These are phyloP conservation scores for Punctoribates punctum DNA, from an alignment of 2,888 invertebrate species.

Conservation along the genomic window DNA sequence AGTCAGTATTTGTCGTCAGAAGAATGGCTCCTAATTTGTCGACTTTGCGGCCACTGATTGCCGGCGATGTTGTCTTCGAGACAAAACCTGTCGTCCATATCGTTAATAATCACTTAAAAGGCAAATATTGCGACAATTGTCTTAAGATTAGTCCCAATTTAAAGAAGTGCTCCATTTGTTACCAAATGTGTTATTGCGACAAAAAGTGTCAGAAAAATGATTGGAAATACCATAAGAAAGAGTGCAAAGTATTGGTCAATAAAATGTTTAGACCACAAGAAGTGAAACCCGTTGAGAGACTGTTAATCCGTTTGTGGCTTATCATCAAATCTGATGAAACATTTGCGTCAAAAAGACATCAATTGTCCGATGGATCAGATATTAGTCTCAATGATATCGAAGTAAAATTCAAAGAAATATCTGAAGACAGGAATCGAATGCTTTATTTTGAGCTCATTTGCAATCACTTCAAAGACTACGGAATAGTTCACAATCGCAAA, in stretches of 20 bases:
- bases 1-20: too few relatives aligned
- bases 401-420: neutral
- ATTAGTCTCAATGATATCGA: conserved; percentile 1
- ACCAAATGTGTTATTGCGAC: neutral
- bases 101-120: neutral
- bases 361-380: conserved; percentile 13
- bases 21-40: too few relatives aligned
- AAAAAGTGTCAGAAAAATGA: neutral
- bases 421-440: neutral
- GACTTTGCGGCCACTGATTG: too few relatives aligned
- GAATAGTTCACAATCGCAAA: neutral
- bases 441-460: neutral
- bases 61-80: neutral
- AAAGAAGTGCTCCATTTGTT: neutral
- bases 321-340: neutral
- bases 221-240: conserved; percentile 14
- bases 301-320: neutral
- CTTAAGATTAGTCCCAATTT: neutral
- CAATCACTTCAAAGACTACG: neutral
- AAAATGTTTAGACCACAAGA: neutral
- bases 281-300: too few relatives aligned
- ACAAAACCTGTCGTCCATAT: neutral
- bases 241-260: neutral
- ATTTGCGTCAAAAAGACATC: neutral
- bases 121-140: neutral